A percentile compares a stretch with the other conserved stretches of the same genome.
Conservation (phyloP, 2,797 vertebrate genomes). For the Pteropus rufus region DNA sequence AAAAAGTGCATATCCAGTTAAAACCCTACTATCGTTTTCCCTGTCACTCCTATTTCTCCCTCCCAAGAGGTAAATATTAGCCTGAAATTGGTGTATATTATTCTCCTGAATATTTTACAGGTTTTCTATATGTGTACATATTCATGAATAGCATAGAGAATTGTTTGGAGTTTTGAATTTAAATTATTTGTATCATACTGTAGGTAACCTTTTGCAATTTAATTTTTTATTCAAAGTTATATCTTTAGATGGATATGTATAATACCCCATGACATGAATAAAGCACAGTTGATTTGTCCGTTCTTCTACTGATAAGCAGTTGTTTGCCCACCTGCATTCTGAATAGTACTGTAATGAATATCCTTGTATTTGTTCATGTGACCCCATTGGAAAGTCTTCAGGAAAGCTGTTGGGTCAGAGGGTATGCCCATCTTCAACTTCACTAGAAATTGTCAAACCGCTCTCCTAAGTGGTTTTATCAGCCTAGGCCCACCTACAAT, state of each 20-base stretch:
- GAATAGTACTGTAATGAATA: neutral
- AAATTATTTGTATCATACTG: neutral
- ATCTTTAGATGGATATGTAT: neutral
- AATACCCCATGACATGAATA: neutral
- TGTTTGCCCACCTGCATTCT: neutral
- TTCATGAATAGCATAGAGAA: neutral
- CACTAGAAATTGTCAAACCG: neutral
- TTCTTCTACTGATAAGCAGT: neutral
- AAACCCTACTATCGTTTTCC: neutral
- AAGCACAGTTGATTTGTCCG: neutral
- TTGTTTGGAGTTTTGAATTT: neutral
- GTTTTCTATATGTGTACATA: neutral
- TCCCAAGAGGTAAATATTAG: neutral
- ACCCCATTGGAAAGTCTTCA: neutral
- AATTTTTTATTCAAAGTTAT: neutral
- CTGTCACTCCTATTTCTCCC: neutral
- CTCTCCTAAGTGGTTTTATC: neutral
- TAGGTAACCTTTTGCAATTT: neutral
- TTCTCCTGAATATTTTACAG: constrained; percentile 14
- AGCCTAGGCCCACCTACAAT: no score
- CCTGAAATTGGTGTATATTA: neutral
- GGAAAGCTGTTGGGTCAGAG: neutral
- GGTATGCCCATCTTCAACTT: neutral
- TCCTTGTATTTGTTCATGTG: neutral
- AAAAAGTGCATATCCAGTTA: neutral